Conservation (phyloP, 2,797 vertebrate genomes). For the Silurus aristotelis region DNA sequence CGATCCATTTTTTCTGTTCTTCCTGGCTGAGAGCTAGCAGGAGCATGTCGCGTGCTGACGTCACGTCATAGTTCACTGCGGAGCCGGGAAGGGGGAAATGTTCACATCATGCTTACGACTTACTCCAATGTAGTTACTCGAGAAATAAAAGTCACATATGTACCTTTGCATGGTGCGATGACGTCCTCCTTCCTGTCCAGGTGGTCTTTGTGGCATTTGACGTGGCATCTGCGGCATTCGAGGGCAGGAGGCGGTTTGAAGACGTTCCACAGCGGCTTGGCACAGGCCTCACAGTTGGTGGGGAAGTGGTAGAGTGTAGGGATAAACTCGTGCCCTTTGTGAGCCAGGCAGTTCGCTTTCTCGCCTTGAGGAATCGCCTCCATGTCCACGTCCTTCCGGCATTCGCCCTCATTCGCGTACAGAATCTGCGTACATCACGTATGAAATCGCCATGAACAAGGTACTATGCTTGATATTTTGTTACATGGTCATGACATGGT, state of each 20-base stretch:
- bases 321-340: slow-evolving; percentile 99
- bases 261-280: slow-evolving; percentile 98
- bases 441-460: neutral
- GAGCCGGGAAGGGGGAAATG: neutral
- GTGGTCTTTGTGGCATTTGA: slow-evolving; percentile 99
- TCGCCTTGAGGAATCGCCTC: slow-evolving; percentile 88
- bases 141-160: neutral
- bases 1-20: slow-evolving; percentile 99
- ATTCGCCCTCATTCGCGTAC: slow-evolving; percentile 98
- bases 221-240: slow-evolving; percentile 97
- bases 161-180: slow-evolving; percentile 98
- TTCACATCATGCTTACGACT: neutral
- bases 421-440: slow-evolving; percentile 80
- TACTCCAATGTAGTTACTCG: no score
- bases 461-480: neutral
- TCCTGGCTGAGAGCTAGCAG: slow-evolving; percentile 93
- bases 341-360: slow-evolving; percentile 92
- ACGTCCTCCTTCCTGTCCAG: slow-evolving; percentile 98
- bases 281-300: slow-evolving; percentile 96
- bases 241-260: slow-evolving; percentile 96
- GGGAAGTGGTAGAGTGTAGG: slow-evolving; percentile 98
- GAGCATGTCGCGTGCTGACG: slow-evolving; percentile 96
- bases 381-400: slow-evolving; percentile 91
- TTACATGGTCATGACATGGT: no score
- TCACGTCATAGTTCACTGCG: slow-evolving; percentile 96